phyloP scores from a whole-genome alignment of 2,888 invertebrate species.

The Drosophila macrospina region DNA sequence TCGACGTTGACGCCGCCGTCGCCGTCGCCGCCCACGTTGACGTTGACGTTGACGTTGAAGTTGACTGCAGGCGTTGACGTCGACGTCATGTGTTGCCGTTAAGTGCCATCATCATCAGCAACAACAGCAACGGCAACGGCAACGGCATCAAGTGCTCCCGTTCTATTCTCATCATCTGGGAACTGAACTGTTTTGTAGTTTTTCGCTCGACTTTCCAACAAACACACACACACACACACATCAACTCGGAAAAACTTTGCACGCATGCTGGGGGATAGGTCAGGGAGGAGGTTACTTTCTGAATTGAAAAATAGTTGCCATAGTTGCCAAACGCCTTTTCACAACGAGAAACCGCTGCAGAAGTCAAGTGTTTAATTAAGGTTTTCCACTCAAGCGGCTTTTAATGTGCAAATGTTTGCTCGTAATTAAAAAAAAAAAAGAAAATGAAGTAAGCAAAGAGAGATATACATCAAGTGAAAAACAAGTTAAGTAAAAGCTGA shows the following conservation, averaged over 20 bases:
- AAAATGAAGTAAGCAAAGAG: neutral
- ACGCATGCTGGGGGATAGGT: conserved; percentile 16
- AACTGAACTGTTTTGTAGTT: conserved; percentile 65
- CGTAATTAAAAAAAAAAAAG: conserved; percentile 54
- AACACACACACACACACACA: conserved; percentile 30
- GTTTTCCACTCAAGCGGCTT: conserved; percentile 54
- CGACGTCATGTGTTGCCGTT: conserved; percentile 69
- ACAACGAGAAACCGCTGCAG: conserved; percentile 41
- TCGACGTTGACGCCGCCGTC: conserved; percentile 14
- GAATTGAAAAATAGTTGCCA: conserved; percentile 73
- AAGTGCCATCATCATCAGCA: conserved; percentile 65
- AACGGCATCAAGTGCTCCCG: conserved; percentile 25
- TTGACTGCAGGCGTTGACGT: conserved; percentile 19
- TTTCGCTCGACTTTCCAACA: conserved; percentile 40
- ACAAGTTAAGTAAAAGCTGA: conserved; percentile 3
- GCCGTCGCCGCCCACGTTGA: conserved; percentile 12
- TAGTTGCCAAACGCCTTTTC: conserved; percentile 63
- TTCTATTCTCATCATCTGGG: conserved; percentile 58
- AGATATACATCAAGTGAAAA: neutral
- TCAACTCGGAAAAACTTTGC: conserved; percentile 40
- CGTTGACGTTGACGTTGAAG: conserved; percentile 19
- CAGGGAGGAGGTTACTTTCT: conserved; percentile 40
- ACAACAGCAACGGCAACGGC: conserved; percentile 11
- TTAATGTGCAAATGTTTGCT: conserved; percentile 54
- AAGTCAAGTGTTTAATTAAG: conserved; percentile 75